phyloP scores from a whole-genome alignment of 2,797 vertebrate species.

The Rhinatrema bivittatum region DNA sequence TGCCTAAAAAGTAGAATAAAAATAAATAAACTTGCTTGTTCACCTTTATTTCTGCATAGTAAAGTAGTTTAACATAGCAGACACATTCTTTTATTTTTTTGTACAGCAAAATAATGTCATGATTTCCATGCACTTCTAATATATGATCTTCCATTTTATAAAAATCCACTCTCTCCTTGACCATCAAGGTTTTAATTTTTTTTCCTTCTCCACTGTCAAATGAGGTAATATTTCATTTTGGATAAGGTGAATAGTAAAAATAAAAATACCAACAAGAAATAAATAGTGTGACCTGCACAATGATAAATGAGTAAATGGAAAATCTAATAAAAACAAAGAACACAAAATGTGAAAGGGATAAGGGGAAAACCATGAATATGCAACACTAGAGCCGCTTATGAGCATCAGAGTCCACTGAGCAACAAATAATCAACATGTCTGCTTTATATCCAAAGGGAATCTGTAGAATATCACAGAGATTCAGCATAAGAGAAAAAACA shows the following conservation, averaged over 20 bases:
- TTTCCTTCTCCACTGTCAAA: constrained; percentile 17
- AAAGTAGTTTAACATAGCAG: too few species aligned
- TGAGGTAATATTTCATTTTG: constrained; percentile 27
- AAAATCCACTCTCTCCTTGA: constrained; percentile 44
- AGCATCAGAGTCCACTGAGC: neutral
- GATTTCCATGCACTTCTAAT: constrained; percentile 29
- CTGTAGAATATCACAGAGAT: too few species aligned
- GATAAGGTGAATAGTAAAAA: constrained; percentile 44
- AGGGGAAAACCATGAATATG: constrained; percentile 12
- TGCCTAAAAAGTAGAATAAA: too few species aligned
- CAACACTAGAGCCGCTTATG: neutral
- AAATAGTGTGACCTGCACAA: constrained; percentile 28
- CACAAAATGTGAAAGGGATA: constrained; percentile 2
- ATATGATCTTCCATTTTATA: constrained; percentile 45
- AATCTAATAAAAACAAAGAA: constrained; percentile 11
- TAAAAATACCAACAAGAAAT: constrained; percentile 28
- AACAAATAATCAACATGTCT: neutral
- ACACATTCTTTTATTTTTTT: too few species aligned
- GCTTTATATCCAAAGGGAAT: neutral
- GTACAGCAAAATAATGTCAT: constrained; percentile 13
- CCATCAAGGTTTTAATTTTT: constrained; percentile 30
- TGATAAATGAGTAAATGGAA: constrained; percentile 31
- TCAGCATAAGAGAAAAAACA: too few species aligned
- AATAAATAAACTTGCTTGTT: too few species aligned
- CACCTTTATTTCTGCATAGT: too few species aligned